Percentiles rank a stretch among this genome's conserved stretches.
Evolutionary conservation across 1,140 invertebrate genomes (phyloP).

Genomic region (Lepidurus apus): DNA sequence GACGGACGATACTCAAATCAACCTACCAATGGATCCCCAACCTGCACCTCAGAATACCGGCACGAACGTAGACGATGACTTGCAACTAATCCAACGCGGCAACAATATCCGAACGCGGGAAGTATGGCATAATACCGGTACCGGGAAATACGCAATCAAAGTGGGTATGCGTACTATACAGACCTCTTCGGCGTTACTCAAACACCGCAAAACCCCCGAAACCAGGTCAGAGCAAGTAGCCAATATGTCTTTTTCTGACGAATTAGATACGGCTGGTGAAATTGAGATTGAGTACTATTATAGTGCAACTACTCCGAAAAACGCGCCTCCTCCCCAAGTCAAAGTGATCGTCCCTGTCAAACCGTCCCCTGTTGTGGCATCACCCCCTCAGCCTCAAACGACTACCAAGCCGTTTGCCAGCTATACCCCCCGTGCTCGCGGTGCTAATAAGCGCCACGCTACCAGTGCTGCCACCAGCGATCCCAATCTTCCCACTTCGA

Average conservation of each 20-base stretch:
- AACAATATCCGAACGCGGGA: background rate
- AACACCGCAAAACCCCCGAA: background rate
- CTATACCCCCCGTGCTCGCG: constrained; percentile 25
- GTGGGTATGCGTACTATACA: constrained; percentile 6
- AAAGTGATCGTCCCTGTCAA: constrained; percentile 25
- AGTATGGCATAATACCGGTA: background rate
- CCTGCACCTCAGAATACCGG: background rate
- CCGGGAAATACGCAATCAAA: background rate
- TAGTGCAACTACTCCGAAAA: background rate
- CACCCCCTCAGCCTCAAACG: background rate
- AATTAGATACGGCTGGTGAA: constrained; percentile 13
- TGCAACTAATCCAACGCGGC: background rate
- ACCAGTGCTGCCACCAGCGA: background rate
- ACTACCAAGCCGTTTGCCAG: constrained; percentile 24
- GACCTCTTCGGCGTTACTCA: background rate
- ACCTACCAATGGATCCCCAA: background rate
- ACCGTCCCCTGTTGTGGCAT: background rate
- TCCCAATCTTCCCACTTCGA: background rate
- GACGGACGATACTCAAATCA: background rate
- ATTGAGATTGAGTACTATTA: background rate
- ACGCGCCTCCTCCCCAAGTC: constrained; percentile 3
- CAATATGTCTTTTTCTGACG: background rate
- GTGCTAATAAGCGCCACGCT: background rate
- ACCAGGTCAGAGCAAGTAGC: background rate
- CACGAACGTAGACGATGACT: background rate